A percentile compares a stretch with the other conserved stretches of the same genome.
These are phyloP conservation scores for Ginglymostoma cirratum DNA, from an alignment of 2,113 vertebrate genomes.

Conservation along the genomic window DNA sequence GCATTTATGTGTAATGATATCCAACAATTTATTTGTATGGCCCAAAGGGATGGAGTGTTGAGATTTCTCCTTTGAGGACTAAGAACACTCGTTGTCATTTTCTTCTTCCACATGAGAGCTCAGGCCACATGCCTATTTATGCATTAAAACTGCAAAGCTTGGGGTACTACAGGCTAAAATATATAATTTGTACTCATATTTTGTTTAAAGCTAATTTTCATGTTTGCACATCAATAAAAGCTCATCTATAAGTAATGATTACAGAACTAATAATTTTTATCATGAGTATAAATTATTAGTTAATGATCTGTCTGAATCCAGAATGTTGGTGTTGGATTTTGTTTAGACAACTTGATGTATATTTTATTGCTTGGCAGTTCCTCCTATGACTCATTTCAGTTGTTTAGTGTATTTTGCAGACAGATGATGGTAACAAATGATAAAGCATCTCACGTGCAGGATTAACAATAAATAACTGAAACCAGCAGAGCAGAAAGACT, in stretches of 20 bases:
- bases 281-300: not conserved
- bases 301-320: not conserved
- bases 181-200: not conserved
- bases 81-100: not conserved
- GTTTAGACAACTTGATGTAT: not conserved
- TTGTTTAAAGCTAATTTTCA: not conserved
- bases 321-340: not conserved
- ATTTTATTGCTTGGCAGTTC: conserved; percentile 21
- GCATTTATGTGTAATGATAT: not conserved
- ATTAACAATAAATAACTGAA: not conserved
- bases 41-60: not conserved
- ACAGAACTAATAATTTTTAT: not conserved
- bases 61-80: not conserved
- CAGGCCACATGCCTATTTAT: not conserved
- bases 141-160: not conserved
- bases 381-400: conserved; percentile 21
- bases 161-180: not conserved
- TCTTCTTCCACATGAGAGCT: not conserved
- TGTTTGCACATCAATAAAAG: not conserved
- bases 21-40: not conserved
- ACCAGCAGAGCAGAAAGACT: not conserved
- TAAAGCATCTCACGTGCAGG: not conserved
- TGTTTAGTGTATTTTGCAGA: conserved; percentile 17
- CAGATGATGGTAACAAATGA: not conserved
- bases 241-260: not conserved